phyloP scores from a whole-genome alignment of 2,113 vertebrate species.

The Nyctereutes procyonoides region DNA sequence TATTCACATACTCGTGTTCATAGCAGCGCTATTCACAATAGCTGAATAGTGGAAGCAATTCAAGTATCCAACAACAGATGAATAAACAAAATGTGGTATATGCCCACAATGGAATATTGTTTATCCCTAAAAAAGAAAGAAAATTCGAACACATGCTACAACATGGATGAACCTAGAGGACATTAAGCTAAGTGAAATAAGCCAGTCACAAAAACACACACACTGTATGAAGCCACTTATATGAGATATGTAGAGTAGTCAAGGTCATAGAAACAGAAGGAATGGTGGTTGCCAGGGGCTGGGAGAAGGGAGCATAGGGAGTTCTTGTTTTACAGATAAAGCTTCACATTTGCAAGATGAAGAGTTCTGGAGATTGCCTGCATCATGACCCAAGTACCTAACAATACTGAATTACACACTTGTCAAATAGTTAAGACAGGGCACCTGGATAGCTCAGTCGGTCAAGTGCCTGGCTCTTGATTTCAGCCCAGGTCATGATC shows the following conservation, averaged over 20 bases:
- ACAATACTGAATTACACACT: neutral
- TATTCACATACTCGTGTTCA: neutral
- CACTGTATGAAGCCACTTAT: neutral
- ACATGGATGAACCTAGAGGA: neutral
- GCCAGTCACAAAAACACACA: neutral
- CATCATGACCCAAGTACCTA: neutral
- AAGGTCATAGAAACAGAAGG: neutral
- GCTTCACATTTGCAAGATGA: neutral
- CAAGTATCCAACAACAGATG: too few species aligned
- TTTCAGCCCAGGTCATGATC: neutral
- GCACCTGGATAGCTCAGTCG: neutral
- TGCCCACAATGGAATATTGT: neutral
- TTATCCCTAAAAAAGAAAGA: neutral
- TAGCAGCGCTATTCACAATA: neutral
- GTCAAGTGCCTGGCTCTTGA: neutral
- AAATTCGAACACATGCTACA: neutral
- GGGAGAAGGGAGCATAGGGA: neutral
- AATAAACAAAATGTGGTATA: neutral
- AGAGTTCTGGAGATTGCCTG: neutral
- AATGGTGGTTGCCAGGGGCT: neutral
- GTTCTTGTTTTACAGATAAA: neutral
- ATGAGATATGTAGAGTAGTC: neutral
- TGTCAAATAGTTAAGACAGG: neutral
- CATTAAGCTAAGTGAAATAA: neutral
- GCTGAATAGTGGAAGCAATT: neutral